phyloP scores from a whole-genome alignment of 2,888 invertebrate genomes.

The Euphydryas editha region DNA sequence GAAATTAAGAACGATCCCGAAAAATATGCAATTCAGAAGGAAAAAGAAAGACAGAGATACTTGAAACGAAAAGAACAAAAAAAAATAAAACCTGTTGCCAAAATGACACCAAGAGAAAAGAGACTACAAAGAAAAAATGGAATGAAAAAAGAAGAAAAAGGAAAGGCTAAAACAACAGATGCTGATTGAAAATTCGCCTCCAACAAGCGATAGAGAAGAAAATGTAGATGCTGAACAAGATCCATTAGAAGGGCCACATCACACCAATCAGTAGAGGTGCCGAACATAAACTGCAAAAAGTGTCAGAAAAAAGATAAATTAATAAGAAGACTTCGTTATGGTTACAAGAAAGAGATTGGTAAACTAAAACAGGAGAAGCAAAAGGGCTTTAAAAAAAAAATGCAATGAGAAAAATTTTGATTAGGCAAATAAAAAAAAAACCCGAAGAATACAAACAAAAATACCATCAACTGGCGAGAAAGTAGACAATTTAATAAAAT shows the following conservation, averaged over 20 bases:
- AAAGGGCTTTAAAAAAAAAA: background rate
- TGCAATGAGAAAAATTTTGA: background rate
- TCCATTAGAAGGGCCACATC: conserved; percentile 1
- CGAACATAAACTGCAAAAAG: background rate
- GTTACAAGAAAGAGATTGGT: background rate
- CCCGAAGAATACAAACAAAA: background rate
- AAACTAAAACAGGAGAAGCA: background rate
- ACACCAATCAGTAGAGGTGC: background rate
- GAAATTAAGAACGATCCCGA: conserved; percentile 3
- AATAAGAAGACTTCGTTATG: background rate
- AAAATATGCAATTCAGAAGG: background rate
- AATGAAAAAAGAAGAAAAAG: conserved; percentile 26
- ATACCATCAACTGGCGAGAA: background rate
- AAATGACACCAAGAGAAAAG: conserved; percentile 35
- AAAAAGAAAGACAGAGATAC: conserved; percentile 30
- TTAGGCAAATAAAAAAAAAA: background rate
- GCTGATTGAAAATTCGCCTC: conserved; percentile 28
- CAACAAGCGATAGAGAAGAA: conserved; percentile 20
- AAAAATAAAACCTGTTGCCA: conserved; percentile 29
- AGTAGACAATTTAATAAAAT: background rate
- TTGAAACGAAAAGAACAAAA: conserved; percentile 28
- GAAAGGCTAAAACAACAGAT: conserved; percentile 27
- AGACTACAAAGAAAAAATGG: conserved; percentile 34
- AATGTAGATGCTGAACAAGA: background rate
- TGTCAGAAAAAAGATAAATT: conserved; percentile 36